phyloP scores from a whole-genome alignment of 2,888 invertebrate species.

The Amphipyra berbera region DNA sequence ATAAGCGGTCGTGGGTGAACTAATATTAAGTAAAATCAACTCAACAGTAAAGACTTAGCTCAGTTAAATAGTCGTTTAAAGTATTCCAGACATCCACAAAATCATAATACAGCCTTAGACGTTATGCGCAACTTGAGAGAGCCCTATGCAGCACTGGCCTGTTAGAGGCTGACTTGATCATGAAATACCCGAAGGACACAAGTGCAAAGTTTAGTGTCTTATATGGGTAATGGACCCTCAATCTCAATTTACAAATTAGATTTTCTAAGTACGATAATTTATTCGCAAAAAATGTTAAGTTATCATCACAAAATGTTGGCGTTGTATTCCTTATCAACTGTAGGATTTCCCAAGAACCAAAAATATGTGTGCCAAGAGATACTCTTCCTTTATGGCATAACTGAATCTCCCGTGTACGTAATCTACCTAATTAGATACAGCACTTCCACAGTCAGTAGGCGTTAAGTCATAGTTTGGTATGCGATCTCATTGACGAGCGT shows the following conservation, averaged over 20 bases:
- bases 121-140: background rate
- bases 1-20: too few relatives aligned
- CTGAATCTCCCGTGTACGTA: constrained; percentile 54
- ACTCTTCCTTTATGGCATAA: constrained; percentile 55
- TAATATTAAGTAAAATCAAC: too few relatives aligned
- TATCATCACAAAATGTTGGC: constrained; percentile 6
- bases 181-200: background rate
- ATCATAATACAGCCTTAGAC: background rate
- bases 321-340: constrained; percentile 21
- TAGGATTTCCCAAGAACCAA: constrained; percentile 28
- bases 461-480: constrained; percentile 70
- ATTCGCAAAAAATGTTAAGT: background rate
- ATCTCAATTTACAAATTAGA: background rate
- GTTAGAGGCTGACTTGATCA: background rate
- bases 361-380: constrained; percentile 29
- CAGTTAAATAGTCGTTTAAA: too few relatives aligned
- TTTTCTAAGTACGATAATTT: background rate
- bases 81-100: background rate
- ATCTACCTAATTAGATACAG: constrained; percentile 61
- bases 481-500: constrained; percentile 76
- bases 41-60: too few relatives aligned
- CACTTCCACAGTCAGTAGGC: constrained; percentile 59
- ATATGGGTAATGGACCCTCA: background rate
- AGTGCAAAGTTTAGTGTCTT: background rate
- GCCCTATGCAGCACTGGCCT: background rate